phyloP scores from a whole-genome alignment of 2,888 invertebrate species.

The Hermaeophaga mercurialis region DNA sequence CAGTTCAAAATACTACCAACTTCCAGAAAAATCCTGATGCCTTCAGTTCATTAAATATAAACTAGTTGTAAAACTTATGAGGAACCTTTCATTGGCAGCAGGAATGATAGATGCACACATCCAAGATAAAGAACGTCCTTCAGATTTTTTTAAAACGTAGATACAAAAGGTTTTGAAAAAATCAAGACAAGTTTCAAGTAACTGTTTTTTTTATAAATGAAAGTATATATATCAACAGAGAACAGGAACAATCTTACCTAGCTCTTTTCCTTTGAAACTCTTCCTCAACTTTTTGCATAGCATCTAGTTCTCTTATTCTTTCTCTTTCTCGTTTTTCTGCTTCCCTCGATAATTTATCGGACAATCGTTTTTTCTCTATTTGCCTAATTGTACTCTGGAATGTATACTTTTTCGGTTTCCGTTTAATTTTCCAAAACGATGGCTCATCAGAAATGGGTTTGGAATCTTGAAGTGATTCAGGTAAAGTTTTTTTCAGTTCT shows the following conservation, averaged over 20 bases:
- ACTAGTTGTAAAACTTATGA: no score
- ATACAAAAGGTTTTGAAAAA: no score
- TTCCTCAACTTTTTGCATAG: slow-evolving; percentile 84
- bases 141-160: no score
- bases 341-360: slow-evolving; percentile 77
- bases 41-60: no score
- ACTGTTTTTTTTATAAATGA: no score
- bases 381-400: slow-evolving; percentile 86
- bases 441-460: slow-evolving; percentile 35
- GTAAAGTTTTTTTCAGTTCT: slow-evolving; percentile 46
- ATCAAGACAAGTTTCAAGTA: no score
- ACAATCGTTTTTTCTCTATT: slow-evolving; percentile 73
- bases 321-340: slow-evolving; percentile 79
- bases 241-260: slow-evolving; percentile 48
- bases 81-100: no score
- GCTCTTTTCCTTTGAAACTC: slow-evolving; percentile 86
- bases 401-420: slow-evolving; percentile 71
- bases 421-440: slow-evolving; percentile 31
- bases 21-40: no score
- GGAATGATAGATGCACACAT: no score
- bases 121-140: no score
- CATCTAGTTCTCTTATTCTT: slow-evolving; percentile 76
- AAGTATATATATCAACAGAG: no score
- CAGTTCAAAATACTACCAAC: no score
- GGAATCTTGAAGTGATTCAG: slow-evolving; percentile 54